Conservation (phyloP, 2,888 invertebrate species). For the Folsomia candida region DNA sequence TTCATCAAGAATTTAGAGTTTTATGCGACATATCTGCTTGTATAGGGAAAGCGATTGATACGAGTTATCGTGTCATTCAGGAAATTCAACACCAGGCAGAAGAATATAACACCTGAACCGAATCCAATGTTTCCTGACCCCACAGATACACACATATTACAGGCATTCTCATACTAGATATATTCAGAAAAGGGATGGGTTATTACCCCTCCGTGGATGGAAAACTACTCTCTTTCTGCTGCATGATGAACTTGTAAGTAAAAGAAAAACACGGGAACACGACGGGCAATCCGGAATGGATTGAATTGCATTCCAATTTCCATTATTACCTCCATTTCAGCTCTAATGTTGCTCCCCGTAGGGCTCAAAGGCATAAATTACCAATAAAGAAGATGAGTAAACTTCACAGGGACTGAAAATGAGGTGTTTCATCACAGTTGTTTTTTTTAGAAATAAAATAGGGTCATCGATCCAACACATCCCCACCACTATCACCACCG, state of each 20-base stretch:
- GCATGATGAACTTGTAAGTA: neutral
- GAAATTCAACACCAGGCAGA: neutral
- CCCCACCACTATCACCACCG: too few species aligned
- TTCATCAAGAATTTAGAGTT: too few species aligned
- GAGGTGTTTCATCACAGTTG: neutral
- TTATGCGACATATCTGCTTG: too few species aligned
- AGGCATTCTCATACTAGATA: too few species aligned
- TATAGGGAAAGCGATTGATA: too few species aligned
- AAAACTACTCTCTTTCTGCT: too few species aligned
- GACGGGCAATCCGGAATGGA: neutral
- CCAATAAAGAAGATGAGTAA: neutral
- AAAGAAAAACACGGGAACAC: neutral
- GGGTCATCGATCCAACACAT: conserved; percentile 4
- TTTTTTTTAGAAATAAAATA: neutral
- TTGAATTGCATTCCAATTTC: neutral
- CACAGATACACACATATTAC: too few species aligned
- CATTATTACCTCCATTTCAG: neutral
- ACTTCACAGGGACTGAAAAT: too few species aligned
- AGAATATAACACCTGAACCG: conserved; percentile 32
- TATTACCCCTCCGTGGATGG: too few species aligned
- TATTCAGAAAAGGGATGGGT: too few species aligned
- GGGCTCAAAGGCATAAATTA: neutral
- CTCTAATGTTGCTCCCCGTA: neutral
- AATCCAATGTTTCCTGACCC: conserved; percentile 21
- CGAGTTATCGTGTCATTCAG: too few species aligned